Evolutionary conservation across 2,888 invertebrate species (phyloP).

Genomic region (Malacosoma neustria): DNA sequence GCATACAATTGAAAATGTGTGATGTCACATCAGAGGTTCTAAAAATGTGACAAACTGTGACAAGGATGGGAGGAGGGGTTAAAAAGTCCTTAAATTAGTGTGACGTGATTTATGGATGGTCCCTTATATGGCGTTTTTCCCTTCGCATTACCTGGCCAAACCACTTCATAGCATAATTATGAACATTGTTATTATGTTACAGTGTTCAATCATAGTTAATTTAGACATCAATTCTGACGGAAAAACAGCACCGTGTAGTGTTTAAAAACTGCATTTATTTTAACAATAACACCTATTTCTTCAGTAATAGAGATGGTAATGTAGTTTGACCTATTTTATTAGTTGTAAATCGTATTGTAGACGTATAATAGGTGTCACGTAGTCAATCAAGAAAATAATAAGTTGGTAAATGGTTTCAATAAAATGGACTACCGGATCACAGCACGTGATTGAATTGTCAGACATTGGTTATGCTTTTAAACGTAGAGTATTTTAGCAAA

Average conservation of each 20-base stretch:
- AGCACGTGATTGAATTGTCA: background rate
- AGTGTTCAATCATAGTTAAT: constrained; percentile 5
- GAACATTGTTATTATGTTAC: too few species aligned
- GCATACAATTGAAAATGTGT: too few species aligned
- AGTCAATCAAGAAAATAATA: constrained; percentile 8
- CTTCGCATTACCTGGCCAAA: too few species aligned
- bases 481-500: too few species aligned
- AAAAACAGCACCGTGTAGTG: background rate
- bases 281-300: background rate
- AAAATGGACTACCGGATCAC: background rate
- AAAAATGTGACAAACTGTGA: too few species aligned
- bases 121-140: too few species aligned
- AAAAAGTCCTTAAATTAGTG: too few species aligned
- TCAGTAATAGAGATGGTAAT: background rate
- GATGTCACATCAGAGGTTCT: too few species aligned
- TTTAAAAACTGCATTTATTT: background rate
- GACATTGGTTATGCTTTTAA: background rate
- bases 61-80: too few species aligned
- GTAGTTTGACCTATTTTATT: background rate
- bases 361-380: constrained; percentile 3
- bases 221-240: constrained; percentile 7
- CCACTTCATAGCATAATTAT: too few species aligned
- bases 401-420: constrained; percentile 1
- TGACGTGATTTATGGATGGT: too few species aligned
- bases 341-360: background rate